Percentiles rank a stretch among this genome's conserved stretches.
Evolutionary conservation across 1,140 invertebrate species (phyloP).

Genomic region (Scaptomyza pallida): DNA sequence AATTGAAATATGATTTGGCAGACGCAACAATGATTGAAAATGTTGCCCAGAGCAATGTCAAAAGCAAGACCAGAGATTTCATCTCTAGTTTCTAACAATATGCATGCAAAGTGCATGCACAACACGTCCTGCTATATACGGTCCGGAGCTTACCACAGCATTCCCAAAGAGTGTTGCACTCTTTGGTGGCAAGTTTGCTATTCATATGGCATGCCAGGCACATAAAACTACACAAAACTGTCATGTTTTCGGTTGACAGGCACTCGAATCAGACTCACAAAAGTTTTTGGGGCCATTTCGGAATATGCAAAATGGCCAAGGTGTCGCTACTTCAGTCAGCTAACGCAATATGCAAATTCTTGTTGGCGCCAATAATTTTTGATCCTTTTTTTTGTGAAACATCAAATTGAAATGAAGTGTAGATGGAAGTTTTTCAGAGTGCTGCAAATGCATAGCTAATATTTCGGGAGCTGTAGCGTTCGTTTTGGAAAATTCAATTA

Average conservation of each 20-base stretch:
- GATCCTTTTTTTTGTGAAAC: not conserved
- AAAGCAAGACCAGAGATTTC: conserved; percentile 31
- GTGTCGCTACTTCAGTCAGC: conserved; percentile 11
- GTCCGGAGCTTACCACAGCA: not conserved
- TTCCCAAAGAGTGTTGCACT: conserved; percentile 11
- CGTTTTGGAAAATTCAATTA: conserved; percentile 62
- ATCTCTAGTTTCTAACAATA: conserved; percentile 53
- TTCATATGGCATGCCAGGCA: conserved; percentile 58
- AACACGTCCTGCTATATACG: conserved; percentile 56
- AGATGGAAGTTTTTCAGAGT: conserved; percentile 8
- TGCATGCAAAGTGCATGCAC: conserved; percentile 66
- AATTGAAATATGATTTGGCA: conserved; percentile 77
- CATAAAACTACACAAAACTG: conserved; percentile 67
- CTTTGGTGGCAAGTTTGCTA: conserved; percentile 32
- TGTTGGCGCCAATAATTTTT: conserved; percentile 30
- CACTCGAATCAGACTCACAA: conserved; percentile 60
- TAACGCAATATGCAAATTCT: conserved; percentile 45
- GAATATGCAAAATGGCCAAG: conserved; percentile 59
- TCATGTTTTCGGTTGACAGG: conserved; percentile 43
- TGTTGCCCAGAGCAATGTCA: conserved; percentile 18
- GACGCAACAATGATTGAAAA: conserved; percentile 47
- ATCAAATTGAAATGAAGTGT: conserved; percentile 34
- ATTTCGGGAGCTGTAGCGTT: conserved; percentile 1
- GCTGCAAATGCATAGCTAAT: not conserved
- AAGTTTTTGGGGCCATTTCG: conserved; percentile 45